Evolutionary conservation across 2,113 vertebrate species (phyloP).

Genomic region (Clarias magur): DNA sequence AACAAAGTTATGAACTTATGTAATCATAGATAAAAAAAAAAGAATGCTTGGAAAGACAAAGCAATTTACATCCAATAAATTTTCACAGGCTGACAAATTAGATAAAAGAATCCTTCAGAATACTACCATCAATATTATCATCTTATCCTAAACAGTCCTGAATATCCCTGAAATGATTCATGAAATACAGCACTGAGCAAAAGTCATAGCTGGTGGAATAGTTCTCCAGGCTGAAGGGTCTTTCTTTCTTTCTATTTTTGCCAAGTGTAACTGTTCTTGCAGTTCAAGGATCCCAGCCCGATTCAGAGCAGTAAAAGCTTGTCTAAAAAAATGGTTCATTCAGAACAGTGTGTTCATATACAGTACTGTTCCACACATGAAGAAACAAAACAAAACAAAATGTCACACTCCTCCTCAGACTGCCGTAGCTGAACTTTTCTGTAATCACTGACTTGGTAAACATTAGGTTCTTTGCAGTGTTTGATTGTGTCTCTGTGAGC

Average conservation of each 20-base stretch:
- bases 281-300: neutral
- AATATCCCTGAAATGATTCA: neutral
- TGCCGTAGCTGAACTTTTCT: slow-evolving; percentile 21
- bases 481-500: neutral
- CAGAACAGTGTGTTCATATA: neutral
- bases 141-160: neutral
- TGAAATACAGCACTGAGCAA: neutral
- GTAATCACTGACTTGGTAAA: neutral
- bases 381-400: slow-evolving; percentile 2
- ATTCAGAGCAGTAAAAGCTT: neutral
- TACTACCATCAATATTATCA: neutral
- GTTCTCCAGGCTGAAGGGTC: too few species aligned
- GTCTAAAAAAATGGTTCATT: neutral
- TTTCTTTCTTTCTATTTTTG: too few species aligned
- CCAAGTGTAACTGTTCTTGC: neutral
- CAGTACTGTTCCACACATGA: neutral
- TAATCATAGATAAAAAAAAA: neutral
- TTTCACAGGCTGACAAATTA: neutral
- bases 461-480: too few species aligned
- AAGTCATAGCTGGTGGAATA: too few species aligned
- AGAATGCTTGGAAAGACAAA: neutral
- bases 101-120: neutral
- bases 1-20: neutral
- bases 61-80: neutral
- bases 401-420: neutral